Evolutionary conservation across 2,113 vertebrate genomes (phyloP).

Genomic region (Panurus biarmicus): DNA sequence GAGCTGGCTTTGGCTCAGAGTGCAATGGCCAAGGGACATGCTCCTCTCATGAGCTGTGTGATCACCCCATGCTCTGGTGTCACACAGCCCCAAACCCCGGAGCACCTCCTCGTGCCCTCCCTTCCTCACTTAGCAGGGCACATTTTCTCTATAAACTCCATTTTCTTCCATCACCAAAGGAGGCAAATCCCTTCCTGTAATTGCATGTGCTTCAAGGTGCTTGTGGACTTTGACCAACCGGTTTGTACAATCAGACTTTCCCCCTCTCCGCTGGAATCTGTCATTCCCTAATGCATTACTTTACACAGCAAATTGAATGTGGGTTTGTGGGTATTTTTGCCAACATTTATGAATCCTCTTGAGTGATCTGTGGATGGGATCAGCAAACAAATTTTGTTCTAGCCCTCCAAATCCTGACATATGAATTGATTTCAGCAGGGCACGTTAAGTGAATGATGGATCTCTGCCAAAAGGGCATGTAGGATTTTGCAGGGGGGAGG

Average conservation of each 20-base stretch:
- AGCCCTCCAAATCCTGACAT: conserved; percentile 38
- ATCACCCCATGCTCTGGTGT: rapidly evolving
- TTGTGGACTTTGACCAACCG: background rate
- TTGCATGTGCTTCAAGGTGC: background rate
- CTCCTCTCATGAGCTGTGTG: rapidly evolving
- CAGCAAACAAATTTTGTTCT: conserved; percentile 53
- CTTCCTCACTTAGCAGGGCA: background rate
- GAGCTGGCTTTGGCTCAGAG: background rate
- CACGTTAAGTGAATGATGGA: conserved; percentile 53
- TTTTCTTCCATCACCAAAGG: background rate
- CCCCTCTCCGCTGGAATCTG: background rate
- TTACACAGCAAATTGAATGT: background rate
- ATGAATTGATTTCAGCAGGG: conserved; percentile 49
- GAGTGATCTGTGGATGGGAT: conserved; percentile 53
- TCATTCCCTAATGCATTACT: conserved; percentile 4
- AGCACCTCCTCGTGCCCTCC: background rate
- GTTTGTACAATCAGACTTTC: background rate
- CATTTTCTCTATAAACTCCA: background rate
- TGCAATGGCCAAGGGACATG: rapidly evolving
- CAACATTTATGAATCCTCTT: conserved; percentile 36
- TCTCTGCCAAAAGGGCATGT: conserved; percentile 49
- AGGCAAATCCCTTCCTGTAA: background rate
- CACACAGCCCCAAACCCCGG: background rate
- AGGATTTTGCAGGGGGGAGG: conserved; percentile 31
- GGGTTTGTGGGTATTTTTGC: background rate